These are phyloP conservation scores for Thera britannica DNA, from an alignment of 2,888 invertebrate species.

Conservation along the genomic window DNA sequence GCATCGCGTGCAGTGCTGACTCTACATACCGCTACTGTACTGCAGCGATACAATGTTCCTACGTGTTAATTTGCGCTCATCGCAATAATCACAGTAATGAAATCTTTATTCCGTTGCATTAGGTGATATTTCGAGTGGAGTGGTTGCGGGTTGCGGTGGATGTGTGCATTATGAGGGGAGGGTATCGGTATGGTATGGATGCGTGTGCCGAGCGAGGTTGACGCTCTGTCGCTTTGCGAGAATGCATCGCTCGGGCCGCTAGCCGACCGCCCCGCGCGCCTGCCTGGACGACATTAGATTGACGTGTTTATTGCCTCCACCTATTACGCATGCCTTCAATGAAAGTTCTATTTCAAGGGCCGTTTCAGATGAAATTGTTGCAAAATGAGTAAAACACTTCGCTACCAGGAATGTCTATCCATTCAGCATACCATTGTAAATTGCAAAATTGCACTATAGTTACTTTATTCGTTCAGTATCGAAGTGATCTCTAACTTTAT, in stretches of 20 bases:
- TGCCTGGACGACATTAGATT: slow-evolving; percentile 60
- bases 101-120: slow-evolving; percentile 57
- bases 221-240: slow-evolving; percentile 77
- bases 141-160: slow-evolving; percentile 26
- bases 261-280: slow-evolving; percentile 43
- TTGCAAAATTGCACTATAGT: not conserved
- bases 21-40: slow-evolving; percentile 36
- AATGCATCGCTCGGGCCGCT: slow-evolving; percentile 58
- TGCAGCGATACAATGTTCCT: slow-evolving; percentile 11
- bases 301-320: slow-evolving; percentile 66
- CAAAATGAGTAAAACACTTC: slow-evolving; percentile 23
- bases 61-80: slow-evolving; percentile 35
- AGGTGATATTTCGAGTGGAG: slow-evolving; percentile 47
- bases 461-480: slow-evolving; percentile 1
- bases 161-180: slow-evolving; percentile 49
- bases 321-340: slow-evolving; percentile 43
- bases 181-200: slow-evolving; percentile 34
- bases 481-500: not conserved
- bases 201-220: slow-evolving; percentile 65
- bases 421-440: slow-evolving; percentile 2
- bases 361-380: slow-evolving; percentile 34
- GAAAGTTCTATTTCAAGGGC: slow-evolving; percentile 45
- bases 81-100: slow-evolving; percentile 45
- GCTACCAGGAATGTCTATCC: slow-evolving; percentile 10
- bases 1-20: slow-evolving; percentile 36